phyloP scores from a whole-genome alignment of 1,140 invertebrate species.

The Pinna nobilis region DNA sequence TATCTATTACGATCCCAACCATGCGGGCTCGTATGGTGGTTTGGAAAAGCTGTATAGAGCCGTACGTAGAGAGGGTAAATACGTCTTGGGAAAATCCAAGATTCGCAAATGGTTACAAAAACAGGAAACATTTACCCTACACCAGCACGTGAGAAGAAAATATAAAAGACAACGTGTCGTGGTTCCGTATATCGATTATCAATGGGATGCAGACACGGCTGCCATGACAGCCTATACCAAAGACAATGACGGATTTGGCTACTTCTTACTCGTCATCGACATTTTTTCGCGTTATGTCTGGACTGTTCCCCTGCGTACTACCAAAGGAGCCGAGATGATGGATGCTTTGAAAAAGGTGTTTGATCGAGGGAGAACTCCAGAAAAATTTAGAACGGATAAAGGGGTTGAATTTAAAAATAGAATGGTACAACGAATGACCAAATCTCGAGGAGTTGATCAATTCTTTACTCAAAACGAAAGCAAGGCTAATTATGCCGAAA shows the following conservation, averaged over 20 bases:
- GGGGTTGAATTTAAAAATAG: constrained; percentile 26
- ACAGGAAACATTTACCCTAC: constrained; percentile 36
- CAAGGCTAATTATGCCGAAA: constrained; percentile 20
- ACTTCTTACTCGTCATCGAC: constrained; percentile 24
- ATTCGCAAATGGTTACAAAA: constrained; percentile 36
- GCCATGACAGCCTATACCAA: constrained; percentile 27
- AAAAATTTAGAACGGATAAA: constrained; percentile 24
- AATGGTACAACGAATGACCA: constrained; percentile 3
- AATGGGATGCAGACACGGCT: constrained; percentile 42
- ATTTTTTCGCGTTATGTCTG: constrained; percentile 26
- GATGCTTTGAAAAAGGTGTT: constrained; percentile 15
- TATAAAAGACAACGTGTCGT: constrained; percentile 27
- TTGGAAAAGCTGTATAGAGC: constrained; percentile 34
- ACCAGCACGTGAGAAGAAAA: constrained; percentile 31
- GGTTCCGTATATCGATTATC: constrained; percentile 33
- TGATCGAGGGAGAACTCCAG: constrained; percentile 9
- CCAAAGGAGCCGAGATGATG: constrained; percentile 12
- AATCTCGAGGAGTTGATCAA: background rate
- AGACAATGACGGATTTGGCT: constrained; percentile 32
- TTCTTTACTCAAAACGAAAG: constrained; percentile 22
- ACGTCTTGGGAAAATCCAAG: constrained; percentile 35
- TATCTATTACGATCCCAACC: constrained; percentile 42
- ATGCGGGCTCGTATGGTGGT: constrained; percentile 21
- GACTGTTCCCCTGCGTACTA: constrained; percentile 22
- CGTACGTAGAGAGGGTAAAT: constrained; percentile 38